A percentile compares a stretch with the other conserved stretches of the same genome.
phyloP scores from a whole-genome alignment of 2,888 invertebrate genomes.

The Sisyra nigra region DNA sequence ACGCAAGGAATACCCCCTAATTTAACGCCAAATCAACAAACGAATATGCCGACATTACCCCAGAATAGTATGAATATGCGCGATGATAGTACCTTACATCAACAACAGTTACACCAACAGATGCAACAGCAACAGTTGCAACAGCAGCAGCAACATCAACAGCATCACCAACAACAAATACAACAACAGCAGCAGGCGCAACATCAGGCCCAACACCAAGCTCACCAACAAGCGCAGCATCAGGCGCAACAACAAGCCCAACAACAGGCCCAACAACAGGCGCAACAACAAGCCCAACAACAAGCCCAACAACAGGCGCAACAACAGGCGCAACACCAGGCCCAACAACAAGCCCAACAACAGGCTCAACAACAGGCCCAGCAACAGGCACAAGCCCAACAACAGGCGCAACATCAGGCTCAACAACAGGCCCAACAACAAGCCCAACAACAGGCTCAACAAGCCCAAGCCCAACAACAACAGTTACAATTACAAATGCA shows the following conservation, averaged over 20 bases:
- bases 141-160: conserved; percentile 19
- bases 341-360: no score
- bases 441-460: conserved; percentile 14
- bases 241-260: conserved; percentile 9
- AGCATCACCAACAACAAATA: conserved; percentile 17
- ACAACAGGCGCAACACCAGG: no score
- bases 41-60: conserved; percentile 12
- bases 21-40: conserved; percentile 22
- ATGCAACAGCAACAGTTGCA: conserved; percentile 11
- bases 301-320: no score
- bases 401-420: conserved; percentile 17
- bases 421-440: conserved; percentile 13
- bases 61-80: conserved; percentile 2
- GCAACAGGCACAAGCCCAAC: conserved; percentile 12
- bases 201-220: conserved; percentile 12
- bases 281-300: no score
- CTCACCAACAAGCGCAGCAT: conserved; percentile 10
- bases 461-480: conserved; percentile 14
- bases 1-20: conserved; percentile 19
- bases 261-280: no score
- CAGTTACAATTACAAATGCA: conserved; percentile 12
- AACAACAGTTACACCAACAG: not conserved
- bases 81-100: no score
- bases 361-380: no score
- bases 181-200: conserved; percentile 16